These are phyloP conservation scores for Caenorhabditis brenneri DNA, from an alignment of 1,140 invertebrate species.

Conservation along the genomic window DNA sequence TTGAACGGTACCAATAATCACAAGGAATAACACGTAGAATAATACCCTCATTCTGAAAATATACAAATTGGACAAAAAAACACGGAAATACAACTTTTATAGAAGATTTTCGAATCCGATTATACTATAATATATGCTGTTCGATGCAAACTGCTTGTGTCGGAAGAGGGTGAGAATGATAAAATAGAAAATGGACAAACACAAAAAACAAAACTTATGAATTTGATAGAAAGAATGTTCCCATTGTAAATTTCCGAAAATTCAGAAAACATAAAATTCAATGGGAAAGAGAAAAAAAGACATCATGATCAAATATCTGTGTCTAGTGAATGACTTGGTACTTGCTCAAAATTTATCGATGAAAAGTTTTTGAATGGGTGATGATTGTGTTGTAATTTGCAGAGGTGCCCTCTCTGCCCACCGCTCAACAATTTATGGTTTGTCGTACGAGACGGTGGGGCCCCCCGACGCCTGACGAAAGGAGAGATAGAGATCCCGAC, in stretches of 20 bases:
- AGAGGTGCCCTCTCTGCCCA: slow-evolving; percentile 38
- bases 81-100: neutral
- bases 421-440: slow-evolving; percentile 36
- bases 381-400: slow-evolving; percentile 33
- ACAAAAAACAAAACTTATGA: too few species aligned
- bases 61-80: neutral
- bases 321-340: neutral
- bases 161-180: too few species aligned
- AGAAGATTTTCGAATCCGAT: neutral
- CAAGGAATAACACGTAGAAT: slow-evolving; percentile 16
- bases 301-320: neutral
- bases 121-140: neutral
- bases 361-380: neutral
- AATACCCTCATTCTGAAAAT: slow-evolving; percentile 22
- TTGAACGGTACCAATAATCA: neutral
- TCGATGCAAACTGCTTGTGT: too few species aligned
- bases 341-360: neutral
- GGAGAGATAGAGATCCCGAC: slow-evolving; percentile 33
- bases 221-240: too few species aligned
- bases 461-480: neutral
- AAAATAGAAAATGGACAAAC: too few species aligned
- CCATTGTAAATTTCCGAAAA: neutral
- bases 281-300: neutral
- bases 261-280: neutral
- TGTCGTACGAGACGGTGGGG: slow-evolving; percentile 28